phyloP scores from a whole-genome alignment of 2,888 invertebrate species.

The Lymantria monacha region DNA sequence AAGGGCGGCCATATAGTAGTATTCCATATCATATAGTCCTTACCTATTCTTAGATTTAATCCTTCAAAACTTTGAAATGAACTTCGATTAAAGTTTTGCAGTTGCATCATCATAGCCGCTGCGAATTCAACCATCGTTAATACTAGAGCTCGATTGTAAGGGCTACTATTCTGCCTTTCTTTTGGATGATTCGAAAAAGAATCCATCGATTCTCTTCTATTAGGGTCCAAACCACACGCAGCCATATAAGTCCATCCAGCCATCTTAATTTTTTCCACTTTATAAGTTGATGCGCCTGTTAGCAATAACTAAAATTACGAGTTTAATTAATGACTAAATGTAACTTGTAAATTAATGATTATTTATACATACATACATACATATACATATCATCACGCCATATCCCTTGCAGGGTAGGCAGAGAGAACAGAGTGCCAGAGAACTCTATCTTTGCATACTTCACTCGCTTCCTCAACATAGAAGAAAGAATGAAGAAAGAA shows the following conservation, averaged over 20 bases:
- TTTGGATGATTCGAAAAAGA: slow-evolving; percentile 47
- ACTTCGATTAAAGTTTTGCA: slow-evolving; percentile 80
- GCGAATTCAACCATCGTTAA: slow-evolving; percentile 77
- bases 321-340: neutral
- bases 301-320: slow-evolving; percentile 81
- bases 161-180: slow-evolving; percentile 47
- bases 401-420: no score
- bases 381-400: no score
- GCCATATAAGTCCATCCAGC: slow-evolving; percentile 99
- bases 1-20: no score
- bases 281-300: slow-evolving; percentile 81
- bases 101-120: slow-evolving; percentile 76
- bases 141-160: slow-evolving; percentile 67
- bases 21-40: slow-evolving; percentile 6
- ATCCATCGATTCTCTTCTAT: slow-evolving; percentile 83
- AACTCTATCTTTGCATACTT: no score
- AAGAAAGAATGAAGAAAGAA: no score
- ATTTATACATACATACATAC: no score
- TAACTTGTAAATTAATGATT: neutral
- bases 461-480: no score
- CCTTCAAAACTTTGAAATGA: slow-evolving; percentile 83
- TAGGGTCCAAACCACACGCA: slow-evolving; percentile 93
- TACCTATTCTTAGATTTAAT: slow-evolving; percentile 88
- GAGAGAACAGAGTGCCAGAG: no score
- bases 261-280: slow-evolving; percentile 98